phyloP scores from a whole-genome alignment of 2,113 vertebrate species.

The Bubo scandiacus region DNA sequence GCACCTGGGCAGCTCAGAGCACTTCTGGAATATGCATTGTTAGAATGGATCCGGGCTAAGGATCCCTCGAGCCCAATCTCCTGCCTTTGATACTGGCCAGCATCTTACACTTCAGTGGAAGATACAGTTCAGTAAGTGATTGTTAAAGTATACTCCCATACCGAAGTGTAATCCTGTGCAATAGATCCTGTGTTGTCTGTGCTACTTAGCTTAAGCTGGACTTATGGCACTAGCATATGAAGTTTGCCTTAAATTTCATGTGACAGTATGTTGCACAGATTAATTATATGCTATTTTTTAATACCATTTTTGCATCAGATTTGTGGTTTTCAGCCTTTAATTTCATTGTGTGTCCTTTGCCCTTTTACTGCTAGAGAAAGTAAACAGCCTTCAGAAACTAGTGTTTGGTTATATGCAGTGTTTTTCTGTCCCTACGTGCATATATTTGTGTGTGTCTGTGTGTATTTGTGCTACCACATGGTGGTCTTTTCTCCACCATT shows the following conservation, averaged over 20 bases:
- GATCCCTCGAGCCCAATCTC: background rate
- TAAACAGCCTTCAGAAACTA: background rate
- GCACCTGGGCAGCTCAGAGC: background rate
- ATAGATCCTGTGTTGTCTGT: background rate
- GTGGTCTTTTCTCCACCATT: background rate
- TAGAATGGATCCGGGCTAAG: background rate
- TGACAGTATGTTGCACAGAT: background rate
- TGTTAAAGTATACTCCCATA: background rate
- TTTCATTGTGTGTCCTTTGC: background rate
- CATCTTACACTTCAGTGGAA: background rate
- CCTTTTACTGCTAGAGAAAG: background rate
- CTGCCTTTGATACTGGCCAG: background rate
- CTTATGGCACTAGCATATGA: accelerated
- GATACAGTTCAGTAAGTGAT: background rate
- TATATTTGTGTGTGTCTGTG: background rate
- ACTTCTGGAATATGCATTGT: background rate
- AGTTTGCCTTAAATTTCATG: background rate
- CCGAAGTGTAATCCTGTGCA: background rate
- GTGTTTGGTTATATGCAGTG: background rate
- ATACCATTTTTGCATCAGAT: background rate
- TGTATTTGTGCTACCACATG: background rate
- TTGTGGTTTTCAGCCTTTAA: background rate
- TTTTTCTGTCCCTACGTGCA: background rate
- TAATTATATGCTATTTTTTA: background rate
- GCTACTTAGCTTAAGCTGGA: background rate